phyloP scores from a whole-genome alignment of 2,113 vertebrate species.

The Mesoclemmys tuberculata region DNA sequence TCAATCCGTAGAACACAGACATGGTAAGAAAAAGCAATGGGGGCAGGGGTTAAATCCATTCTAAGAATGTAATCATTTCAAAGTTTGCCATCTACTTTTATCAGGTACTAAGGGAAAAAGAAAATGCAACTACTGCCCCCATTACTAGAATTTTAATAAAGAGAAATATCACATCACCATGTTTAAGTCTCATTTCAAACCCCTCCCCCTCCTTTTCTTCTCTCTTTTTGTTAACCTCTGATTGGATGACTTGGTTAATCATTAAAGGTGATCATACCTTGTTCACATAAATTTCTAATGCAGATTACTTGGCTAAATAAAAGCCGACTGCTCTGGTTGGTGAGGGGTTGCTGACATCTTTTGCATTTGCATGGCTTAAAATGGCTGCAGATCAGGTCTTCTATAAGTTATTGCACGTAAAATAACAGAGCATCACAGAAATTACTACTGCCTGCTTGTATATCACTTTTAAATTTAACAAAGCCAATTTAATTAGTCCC shows the following conservation, averaged over 20 bases:
- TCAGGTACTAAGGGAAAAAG: not conserved
- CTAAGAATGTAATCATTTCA: not conserved
- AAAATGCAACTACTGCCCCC: not conserved
- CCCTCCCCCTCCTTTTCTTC: not conserved
- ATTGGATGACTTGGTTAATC: not conserved
- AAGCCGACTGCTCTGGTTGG: not conserved
- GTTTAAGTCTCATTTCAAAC: not conserved
- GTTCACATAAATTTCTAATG: not conserved
- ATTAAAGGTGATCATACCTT: not conserved
- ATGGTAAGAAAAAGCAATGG: not conserved
- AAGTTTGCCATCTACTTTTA: not conserved
- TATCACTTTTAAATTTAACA: conserved; percentile 66
- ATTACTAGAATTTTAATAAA: not conserved
- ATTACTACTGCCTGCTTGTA: conserved; percentile 49
- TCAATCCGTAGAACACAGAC: not conserved
- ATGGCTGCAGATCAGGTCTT: conserved; percentile 56
- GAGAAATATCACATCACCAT: not conserved
- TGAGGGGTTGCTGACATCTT: conserved; percentile 15
- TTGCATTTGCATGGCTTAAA: conserved; percentile 48
- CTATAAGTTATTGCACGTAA: not conserved
- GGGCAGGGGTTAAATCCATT: not conserved
- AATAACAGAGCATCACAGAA: not conserved
- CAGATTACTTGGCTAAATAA: not conserved
- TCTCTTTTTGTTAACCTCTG: not conserved
- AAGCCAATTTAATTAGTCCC: conserved; percentile 70